phyloP scores from a whole-genome alignment of 2,888 invertebrate species.

The Oconnorella tubifera region DNA sequence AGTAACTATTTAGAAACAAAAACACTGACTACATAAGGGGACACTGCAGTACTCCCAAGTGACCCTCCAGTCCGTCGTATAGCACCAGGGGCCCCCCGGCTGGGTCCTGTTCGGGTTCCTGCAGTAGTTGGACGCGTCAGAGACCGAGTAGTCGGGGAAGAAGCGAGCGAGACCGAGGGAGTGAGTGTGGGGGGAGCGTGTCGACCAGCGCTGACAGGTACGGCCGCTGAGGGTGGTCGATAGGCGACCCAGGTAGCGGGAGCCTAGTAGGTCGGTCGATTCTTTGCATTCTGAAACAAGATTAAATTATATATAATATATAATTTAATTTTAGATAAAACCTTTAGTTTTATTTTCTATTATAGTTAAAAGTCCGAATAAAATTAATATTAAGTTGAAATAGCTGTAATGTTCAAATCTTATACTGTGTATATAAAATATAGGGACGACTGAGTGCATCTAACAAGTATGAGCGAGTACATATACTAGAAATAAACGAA shows the following conservation, averaged over 20 bases:
- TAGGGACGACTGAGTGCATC: too few relatives aligned
- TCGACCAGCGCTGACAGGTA: neutral
- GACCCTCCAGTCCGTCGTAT: slow-evolving; percentile 41
- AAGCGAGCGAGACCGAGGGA: neutral
- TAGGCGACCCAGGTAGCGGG: slow-evolving; percentile 1
- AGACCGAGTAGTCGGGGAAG: slow-evolving; percentile 9
- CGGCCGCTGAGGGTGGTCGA: neutral
- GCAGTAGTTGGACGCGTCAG: slow-evolving; percentile 58
- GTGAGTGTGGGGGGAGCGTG: neutral
- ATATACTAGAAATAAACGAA: neutral
- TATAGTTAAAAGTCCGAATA: too few relatives aligned
- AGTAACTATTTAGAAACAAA: too few relatives aligned
- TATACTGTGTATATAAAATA: too few relatives aligned
- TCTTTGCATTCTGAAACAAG: neutral
- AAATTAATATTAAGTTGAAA: too few relatives aligned
- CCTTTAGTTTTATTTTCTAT: too few relatives aligned
- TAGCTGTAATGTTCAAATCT: too few relatives aligned
- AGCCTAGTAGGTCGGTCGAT: neutral
- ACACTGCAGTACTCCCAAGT: slow-evolving; percentile 51
- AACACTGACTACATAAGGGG: slow-evolving; percentile 33
- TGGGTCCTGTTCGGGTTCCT: slow-evolving; percentile 58
- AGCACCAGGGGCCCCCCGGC: slow-evolving; percentile 62
- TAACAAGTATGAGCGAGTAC: neutral
- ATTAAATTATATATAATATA: too few relatives aligned
- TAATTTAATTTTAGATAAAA: too few relatives aligned